A percentile compares a stretch with the other conserved stretches of the same genome.
These are phyloP conservation scores for Hirtodrosophila trivittata DNA, from an alignment of 2,888 invertebrate genomes.

Conservation along the genomic window DNA sequence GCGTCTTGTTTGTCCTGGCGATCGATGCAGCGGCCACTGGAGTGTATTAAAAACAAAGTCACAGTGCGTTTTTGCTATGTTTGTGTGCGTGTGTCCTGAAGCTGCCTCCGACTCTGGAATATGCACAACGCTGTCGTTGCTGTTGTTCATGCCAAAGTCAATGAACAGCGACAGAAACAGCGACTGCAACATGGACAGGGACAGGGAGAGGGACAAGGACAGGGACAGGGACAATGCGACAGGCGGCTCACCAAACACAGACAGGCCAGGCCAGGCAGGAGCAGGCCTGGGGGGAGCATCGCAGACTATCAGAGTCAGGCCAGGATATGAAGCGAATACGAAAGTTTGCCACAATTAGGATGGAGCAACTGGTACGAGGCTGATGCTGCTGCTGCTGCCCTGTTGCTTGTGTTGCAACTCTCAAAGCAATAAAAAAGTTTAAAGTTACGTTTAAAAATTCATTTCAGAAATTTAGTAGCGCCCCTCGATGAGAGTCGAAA, in stretches of 20 bases:
- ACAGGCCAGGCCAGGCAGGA: slow-evolving; percentile 23
- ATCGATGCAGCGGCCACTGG: slow-evolving; percentile 70
- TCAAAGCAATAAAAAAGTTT: slow-evolving; percentile 74
- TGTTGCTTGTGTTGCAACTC: slow-evolving; percentile 33
- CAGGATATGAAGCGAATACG: slow-evolving; percentile 72
- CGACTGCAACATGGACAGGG: background rate
- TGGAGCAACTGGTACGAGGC: slow-evolving; percentile 37
- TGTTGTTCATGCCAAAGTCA: slow-evolving; percentile 70
- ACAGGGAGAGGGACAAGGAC: slow-evolving; percentile 44
- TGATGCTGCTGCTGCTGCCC: slow-evolving; percentile 11
- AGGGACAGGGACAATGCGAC: slow-evolving; percentile 52
- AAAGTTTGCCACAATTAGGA: slow-evolving; percentile 77
- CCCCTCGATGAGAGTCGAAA: slow-evolving; percentile 21
- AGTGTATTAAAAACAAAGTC: slow-evolving; percentile 79
- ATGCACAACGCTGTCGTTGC: slow-evolving; percentile 36
- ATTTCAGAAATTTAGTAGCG: slow-evolving; percentile 67
- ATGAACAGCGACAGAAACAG: slow-evolving; percentile 59
- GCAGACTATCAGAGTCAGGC: slow-evolving; percentile 33
- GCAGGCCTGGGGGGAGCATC: background rate
- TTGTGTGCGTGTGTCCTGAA: slow-evolving; percentile 40
- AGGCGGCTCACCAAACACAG: slow-evolving; percentile 51
- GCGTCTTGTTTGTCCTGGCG: slow-evolving; percentile 72
- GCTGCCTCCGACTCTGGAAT: slow-evolving; percentile 5
- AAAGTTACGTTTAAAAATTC: slow-evolving; percentile 74
- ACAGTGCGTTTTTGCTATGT: slow-evolving; percentile 44